phyloP scores from a whole-genome alignment of 2,888 invertebrate genomes.

The Lysandra coridon region DNA sequence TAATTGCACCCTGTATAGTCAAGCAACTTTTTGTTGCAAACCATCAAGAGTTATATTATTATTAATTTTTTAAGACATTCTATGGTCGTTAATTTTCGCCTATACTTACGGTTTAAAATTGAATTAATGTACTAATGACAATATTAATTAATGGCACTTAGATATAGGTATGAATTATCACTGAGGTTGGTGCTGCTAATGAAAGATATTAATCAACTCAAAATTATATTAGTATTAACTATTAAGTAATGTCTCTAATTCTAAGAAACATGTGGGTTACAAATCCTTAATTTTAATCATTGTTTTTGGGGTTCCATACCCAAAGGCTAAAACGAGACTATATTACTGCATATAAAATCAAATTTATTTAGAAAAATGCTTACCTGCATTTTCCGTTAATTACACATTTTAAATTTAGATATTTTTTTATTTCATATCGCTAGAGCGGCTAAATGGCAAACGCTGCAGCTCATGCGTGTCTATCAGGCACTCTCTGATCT shows the following conservation, averaged over 20 bases:
- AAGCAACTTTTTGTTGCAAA: not conserved
- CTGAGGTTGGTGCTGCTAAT: not conserved
- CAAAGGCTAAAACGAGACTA: not conserved
- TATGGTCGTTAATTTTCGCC: not conserved
- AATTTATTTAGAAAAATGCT: too few species aligned
- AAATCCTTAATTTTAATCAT: not conserved
- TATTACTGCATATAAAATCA: too few species aligned
- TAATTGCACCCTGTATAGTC: not conserved
- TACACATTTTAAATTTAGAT: not conserved
- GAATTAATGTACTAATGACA: not conserved
- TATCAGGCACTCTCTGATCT: not conserved
- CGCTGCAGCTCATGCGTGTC: not conserved
- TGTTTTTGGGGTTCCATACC: too few species aligned
- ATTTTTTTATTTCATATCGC: not conserved
- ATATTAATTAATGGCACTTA: not conserved
- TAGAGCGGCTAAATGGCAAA: not conserved
- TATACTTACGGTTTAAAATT: not conserved
- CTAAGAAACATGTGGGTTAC: not conserved
- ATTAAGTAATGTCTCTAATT: not conserved
- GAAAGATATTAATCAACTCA: not conserved
- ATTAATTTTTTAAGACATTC: not conserved
- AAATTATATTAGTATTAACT: too few species aligned
- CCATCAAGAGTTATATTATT: not conserved
- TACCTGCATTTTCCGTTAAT: not conserved
- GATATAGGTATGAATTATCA: not conserved